Percentiles rank a stretch among this genome's conserved stretches.
Evolutionary conservation across 1,140 invertebrate genomes (phyloP).

Genomic region (Drosophila equinoxialis): DNA sequence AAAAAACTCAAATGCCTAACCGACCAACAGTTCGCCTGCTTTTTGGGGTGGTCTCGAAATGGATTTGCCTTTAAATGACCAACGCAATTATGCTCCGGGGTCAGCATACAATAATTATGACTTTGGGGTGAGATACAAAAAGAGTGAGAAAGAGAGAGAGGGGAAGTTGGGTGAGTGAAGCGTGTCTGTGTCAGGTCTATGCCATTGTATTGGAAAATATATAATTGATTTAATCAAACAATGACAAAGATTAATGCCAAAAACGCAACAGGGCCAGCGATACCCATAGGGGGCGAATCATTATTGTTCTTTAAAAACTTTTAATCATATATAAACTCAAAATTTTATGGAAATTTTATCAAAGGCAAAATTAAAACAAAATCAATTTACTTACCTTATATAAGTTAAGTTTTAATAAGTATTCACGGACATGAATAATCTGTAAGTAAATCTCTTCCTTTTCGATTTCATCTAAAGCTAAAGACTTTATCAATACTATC

Average conservation of each 20-base stretch:
- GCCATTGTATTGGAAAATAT: constrained; percentile 38
- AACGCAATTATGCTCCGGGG: constrained; percentile 58
- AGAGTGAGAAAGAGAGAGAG: too few species aligned
- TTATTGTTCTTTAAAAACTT: constrained; percentile 2
- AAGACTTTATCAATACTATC: too few species aligned
- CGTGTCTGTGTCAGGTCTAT: constrained; percentile 9
- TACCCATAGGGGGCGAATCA: neutral
- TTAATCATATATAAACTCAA: neutral
- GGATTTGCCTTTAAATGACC: constrained; percentile 66
- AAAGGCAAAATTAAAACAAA: too few species aligned
- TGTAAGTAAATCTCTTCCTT: too few species aligned
- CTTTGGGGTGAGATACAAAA: neutral
- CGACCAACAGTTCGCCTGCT: constrained; percentile 4
- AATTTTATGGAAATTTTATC: too few species aligned
- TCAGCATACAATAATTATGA: constrained; percentile 47
- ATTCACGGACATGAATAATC: too few species aligned
- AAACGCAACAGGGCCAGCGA: neutral
- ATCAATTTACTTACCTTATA: too few species aligned
- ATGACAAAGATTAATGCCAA: constrained; percentile 54
- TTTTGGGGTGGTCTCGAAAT: neutral
- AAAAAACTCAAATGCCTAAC: constrained; percentile 53
- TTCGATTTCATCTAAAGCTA: too few species aligned
- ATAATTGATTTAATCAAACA: constrained; percentile 66
- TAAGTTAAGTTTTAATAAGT: too few species aligned
- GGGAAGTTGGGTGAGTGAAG: neutral